A percentile compares a stretch with the other conserved stretches of the same genome.
Conservation (phyloP, 1,140 invertebrate species). For the Protaetia brevitarsis region DNA sequence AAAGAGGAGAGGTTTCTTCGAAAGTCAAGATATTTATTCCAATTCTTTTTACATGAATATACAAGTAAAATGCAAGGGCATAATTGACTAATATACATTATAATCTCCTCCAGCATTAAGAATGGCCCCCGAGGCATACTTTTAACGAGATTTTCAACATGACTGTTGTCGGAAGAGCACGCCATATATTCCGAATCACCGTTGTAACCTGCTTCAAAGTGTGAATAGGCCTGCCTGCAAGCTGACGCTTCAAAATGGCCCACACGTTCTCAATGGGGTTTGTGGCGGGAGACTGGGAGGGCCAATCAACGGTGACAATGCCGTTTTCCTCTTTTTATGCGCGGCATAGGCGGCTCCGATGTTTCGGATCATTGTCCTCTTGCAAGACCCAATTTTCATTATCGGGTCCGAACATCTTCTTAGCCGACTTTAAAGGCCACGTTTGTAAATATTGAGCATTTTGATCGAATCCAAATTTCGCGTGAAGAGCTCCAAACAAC, state of each 20-base stretch:
- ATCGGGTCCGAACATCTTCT: neutral
- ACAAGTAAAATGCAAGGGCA: neutral
- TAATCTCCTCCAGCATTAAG: neutral
- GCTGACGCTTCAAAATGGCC: slow-evolving; percentile 5
- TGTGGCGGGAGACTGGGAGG: neutral
- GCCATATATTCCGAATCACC: neutral
- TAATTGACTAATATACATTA: neutral
- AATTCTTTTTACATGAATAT: neutral
- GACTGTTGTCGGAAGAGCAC: neutral
- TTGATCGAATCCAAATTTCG: neutral
- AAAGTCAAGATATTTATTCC: neutral
- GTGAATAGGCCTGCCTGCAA: neutral
- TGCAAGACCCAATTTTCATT: slow-evolving; percentile 14
- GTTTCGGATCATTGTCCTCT: slow-evolving; percentile 12
- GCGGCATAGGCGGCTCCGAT: neutral
- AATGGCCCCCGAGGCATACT: neutral
- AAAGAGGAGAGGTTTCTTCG: neutral
- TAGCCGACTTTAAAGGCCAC: neutral
- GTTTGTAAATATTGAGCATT: slow-evolving; percentile 14
- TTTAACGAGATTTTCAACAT: neutral
- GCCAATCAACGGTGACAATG: slow-evolving; percentile 16
- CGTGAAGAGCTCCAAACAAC: neutral
- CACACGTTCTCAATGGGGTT: slow-evolving; percentile 16
- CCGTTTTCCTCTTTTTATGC: neutral
- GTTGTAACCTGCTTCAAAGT: neutral